These are phyloP conservation scores for Trachemys scripta DNA, from an alignment of 2,113 vertebrate species.

Conservation along the genomic window DNA sequence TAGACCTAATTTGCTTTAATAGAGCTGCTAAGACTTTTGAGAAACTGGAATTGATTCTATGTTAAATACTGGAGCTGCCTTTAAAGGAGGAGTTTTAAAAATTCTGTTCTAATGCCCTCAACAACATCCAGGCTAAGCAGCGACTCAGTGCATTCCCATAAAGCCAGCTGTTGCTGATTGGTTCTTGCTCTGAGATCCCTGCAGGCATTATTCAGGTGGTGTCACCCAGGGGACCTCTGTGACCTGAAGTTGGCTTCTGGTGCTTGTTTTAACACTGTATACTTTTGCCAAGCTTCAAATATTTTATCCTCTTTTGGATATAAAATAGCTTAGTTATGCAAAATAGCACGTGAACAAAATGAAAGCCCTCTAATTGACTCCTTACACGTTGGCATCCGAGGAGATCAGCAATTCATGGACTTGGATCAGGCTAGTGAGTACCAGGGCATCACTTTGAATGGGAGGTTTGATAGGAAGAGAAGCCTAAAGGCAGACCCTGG, in stretches of 20 bases:
- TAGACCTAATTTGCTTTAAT: constrained; percentile 53
- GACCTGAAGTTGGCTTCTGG: neutral
- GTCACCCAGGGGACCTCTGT: neutral
- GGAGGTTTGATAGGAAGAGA: neutral
- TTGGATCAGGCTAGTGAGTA: fast-evolving
- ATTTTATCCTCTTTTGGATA: neutral
- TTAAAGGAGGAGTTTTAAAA: constrained; percentile 39
- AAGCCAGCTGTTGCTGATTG: neutral
- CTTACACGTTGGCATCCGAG: neutral
- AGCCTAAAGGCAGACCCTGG: neutral
- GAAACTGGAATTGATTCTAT: constrained; percentile 27
- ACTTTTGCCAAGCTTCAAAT: constrained; percentile 6
- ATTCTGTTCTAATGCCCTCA: neutral
- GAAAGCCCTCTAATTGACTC: neutral
- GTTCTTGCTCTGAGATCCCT: neutral
- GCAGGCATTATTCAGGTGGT: neutral
- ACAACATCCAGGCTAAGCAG: neutral
- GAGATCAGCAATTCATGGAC: fast-evolving
- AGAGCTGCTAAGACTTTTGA: constrained; percentile 41
- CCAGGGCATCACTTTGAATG: neutral
- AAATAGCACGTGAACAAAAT: neutral
- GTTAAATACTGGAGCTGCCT: constrained; percentile 7
- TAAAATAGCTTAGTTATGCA: neutral
- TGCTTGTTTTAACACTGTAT: neutral
- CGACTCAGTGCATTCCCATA: neutral